Percentiles rank a stretch among this genome's conserved stretches.
phyloP scores from a whole-genome alignment of 2,797 vertebrate species.

The Sebastes baramenuke region DNA sequence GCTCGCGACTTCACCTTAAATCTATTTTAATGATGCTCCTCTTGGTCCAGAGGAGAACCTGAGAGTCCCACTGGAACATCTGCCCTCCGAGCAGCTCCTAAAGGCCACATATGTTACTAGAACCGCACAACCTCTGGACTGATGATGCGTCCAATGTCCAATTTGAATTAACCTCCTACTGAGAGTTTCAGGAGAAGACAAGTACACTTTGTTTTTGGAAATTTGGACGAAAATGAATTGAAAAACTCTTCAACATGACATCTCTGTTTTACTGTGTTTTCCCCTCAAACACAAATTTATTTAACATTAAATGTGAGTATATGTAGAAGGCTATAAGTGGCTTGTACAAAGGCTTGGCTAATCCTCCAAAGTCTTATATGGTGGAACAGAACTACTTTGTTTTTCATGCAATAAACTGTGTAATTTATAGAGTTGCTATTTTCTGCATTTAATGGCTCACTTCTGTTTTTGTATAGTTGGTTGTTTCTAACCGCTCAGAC shows the following conservation, averaged over 20 bases:
- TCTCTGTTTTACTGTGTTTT: background rate
- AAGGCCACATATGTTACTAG: conserved; percentile 12
- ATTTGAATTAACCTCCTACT: background rate
- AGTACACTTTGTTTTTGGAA: background rate
- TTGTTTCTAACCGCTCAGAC: conserved; percentile 15
- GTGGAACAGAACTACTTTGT: conserved; percentile 31
- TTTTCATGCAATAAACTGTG: conserved; percentile 48
- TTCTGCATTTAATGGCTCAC: conserved; percentile 45
- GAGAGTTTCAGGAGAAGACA: background rate
- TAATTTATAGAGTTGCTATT: conserved; percentile 64
- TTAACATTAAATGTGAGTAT: background rate
- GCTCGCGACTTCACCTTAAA: conserved; percentile 21
- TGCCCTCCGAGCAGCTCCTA: conserved; percentile 3
- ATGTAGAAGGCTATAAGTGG: background rate
- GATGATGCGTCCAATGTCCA: background rate
- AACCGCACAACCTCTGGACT: conserved; percentile 11
- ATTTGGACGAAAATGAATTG: background rate
- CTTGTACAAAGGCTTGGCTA: conserved; percentile 1
- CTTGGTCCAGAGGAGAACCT: conserved; percentile 3
- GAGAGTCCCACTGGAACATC: conserved; percentile 21
- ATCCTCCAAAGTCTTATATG: background rate
- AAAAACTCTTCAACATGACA: background rate
- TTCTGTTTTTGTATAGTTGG: conserved; percentile 30
- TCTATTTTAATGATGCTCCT: conserved; percentile 35
- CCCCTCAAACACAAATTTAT: conserved; percentile 2